These are phyloP conservation scores for Bambusicola thoracicus DNA, from an alignment of 2,113 vertebrate genomes.

Conservation along the genomic window DNA sequence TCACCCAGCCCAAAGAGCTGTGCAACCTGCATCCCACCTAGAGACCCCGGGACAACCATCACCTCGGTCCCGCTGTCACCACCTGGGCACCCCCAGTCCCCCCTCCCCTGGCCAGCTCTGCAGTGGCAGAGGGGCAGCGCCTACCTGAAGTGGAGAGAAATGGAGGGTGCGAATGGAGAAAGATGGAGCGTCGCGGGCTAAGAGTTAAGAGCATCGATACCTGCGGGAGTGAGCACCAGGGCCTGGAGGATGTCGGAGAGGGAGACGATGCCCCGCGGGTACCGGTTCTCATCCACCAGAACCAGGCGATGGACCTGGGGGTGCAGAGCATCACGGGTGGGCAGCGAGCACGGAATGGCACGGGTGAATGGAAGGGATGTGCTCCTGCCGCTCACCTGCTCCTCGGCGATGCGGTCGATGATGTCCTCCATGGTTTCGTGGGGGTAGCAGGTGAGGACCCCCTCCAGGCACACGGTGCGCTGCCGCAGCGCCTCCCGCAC, in stretches of 20 bases:
- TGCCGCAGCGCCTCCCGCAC: slow-evolving; percentile 84
- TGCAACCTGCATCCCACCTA: neutral
- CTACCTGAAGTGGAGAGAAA: slow-evolving; percentile 79
- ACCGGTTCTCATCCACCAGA: slow-evolving; percentile 86
- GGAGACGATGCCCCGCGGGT: slow-evolving; percentile 90
- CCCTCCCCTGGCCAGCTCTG: neutral
- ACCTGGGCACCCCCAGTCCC: rapidly evolving
- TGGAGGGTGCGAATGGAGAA: slow-evolving; percentile 65
- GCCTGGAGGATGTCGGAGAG: slow-evolving; percentile 97
- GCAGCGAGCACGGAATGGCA: rapidly evolving
- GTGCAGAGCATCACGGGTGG: neutral
- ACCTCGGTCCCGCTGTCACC: neutral
- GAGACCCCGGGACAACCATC: neutral
- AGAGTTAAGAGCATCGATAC: slow-evolving; percentile 89
- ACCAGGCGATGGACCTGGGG: slow-evolving; percentile 95
- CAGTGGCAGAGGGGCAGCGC: neutral
- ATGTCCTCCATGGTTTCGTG: slow-evolving; percentile 86
- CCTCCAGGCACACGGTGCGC: slow-evolving; percentile 83
- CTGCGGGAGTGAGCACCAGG: slow-evolving; percentile 92
- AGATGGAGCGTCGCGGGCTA: slow-evolving; percentile 68
- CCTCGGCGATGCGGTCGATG: slow-evolving; percentile 86
- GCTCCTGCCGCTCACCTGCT: slow-evolving; percentile 77
- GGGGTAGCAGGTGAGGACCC: slow-evolving; percentile 90
- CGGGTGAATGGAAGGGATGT: neutral
- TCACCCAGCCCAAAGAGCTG: neutral